Percentiles rank a stretch among this genome's conserved stretches.
phyloP scores from a whole-genome alignment of 2,888 invertebrate genomes.

The Lasioglossum marginatum region DNA sequence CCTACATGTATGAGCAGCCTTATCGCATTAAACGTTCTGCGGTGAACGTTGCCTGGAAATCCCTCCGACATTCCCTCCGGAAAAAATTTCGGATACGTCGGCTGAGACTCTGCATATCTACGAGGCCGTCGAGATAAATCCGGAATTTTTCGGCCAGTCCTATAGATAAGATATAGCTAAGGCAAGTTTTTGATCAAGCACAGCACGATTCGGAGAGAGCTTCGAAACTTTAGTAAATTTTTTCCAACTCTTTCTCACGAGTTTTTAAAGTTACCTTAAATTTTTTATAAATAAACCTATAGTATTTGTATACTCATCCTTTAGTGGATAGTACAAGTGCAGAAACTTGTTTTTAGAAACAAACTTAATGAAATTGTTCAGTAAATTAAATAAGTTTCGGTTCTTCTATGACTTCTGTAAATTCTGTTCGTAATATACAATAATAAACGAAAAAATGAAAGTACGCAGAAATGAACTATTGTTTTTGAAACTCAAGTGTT shows the following conservation, averaged over 20 bases:
- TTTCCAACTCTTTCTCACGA: too few relatives aligned
- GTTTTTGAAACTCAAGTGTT: neutral
- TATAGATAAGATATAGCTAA: neutral
- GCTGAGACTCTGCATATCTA: neutral
- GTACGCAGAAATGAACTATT: neutral
- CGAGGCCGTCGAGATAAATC: neutral
- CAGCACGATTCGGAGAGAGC: too few relatives aligned
- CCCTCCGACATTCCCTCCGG: constrained; percentile 23
- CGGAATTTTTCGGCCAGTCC: neutral
- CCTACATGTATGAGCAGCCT: constrained; percentile 44
- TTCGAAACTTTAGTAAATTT: too few relatives aligned
- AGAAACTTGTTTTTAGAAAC: neutral
- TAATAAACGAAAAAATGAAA: neutral
- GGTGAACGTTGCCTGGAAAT: constrained; percentile 41
- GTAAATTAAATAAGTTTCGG: neutral
- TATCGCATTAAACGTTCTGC: constrained; percentile 49
- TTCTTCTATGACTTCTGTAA: neutral
- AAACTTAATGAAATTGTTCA: neutral
- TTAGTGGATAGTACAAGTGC: too few relatives aligned
- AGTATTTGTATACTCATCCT: too few relatives aligned
- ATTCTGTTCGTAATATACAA: too few relatives aligned
- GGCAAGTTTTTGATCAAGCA: neutral
- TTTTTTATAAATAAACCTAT: too few relatives aligned
- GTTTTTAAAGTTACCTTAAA: too few relatives aligned
- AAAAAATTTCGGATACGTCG: constrained; percentile 11